These are phyloP conservation scores for Proteles cristata DNA, from an alignment of 2,113 vertebrate genomes.

Conservation along the genomic window DNA sequence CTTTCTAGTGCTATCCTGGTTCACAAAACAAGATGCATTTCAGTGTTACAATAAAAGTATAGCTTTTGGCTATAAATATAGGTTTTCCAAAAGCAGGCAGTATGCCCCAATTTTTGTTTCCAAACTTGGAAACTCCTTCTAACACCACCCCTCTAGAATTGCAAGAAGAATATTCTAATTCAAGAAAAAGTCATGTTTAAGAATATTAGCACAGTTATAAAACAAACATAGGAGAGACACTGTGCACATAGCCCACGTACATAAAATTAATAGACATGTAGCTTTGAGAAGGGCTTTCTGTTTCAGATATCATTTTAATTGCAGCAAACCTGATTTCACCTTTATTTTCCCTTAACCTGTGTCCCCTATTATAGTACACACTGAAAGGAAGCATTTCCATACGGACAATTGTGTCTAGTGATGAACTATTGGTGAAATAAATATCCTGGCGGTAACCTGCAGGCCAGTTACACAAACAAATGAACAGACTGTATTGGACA, in stretches of 20 bases:
- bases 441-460: neutral
- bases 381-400: neutral
- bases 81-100: neutral
- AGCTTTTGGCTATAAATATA: neutral
- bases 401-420: neutral
- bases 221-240: neutral
- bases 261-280: neutral
- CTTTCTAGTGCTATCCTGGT: neutral
- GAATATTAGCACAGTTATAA: neutral
- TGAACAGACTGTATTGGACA: too few species aligned
- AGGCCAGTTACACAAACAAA: neutral
- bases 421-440: neutral
- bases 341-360: neutral
- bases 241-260: neutral
- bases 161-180: neutral
- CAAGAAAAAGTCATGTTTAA: neutral
- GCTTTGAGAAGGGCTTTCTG: constrained; percentile 22
- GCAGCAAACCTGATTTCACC: neutral
- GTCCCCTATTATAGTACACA: neutral
- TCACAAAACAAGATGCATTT: constrained; percentile 44
- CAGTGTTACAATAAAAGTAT: neutral
- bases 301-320: neutral
- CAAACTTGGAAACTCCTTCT: neutral
- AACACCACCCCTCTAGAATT: neutral
- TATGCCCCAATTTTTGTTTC: neutral